Conservation (phyloP, 2,888 invertebrate genomes). For the Limulus polyphemus region DNA sequence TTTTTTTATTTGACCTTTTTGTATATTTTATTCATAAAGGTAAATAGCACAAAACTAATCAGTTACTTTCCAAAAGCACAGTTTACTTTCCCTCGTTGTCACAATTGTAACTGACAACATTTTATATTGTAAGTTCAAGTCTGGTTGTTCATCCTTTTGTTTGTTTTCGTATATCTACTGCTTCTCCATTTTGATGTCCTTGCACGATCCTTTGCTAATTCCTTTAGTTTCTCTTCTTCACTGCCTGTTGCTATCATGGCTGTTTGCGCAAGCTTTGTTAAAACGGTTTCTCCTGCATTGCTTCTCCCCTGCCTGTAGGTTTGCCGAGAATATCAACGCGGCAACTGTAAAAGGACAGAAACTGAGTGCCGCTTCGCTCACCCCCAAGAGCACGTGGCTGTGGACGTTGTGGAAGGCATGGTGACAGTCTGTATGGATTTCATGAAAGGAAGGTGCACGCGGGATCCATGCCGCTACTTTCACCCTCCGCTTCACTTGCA, state of each 20-base stretch:
- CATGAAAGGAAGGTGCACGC: constrained; percentile 96
- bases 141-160: too few relatives aligned
- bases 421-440: constrained; percentile 99
- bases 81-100: too few relatives aligned
- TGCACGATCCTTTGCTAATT: neutral
- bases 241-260: neutral
- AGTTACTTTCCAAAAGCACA: too few relatives aligned
- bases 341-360: constrained; percentile 94
- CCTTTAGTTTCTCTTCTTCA: constrained; percentile 6
- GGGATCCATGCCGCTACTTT: constrained; percentile 99
- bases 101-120: too few relatives aligned
- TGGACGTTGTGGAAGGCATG: constrained; percentile 86
- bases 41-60: too few relatives aligned
- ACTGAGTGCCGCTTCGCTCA: constrained; percentile 98
- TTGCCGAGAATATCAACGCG: constrained; percentile 95
- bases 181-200: too few relatives aligned
- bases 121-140: too few relatives aligned
- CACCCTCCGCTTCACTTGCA: constrained; percentile 99
- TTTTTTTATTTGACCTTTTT: too few relatives aligned
- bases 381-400: constrained; percentile 88
- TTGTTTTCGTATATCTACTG: too few relatives aligned
- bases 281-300: neutral
- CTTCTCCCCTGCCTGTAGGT: constrained; percentile 35
- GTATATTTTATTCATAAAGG: too few relatives aligned
- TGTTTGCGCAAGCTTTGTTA: too few relatives aligned